Percentiles rank a stretch among this genome's conserved stretches.
These are phyloP conservation scores for Enteromius unitaeniatus DNA, from an alignment of 2,797 vertebrate genomes.

Conservation along the genomic window DNA sequence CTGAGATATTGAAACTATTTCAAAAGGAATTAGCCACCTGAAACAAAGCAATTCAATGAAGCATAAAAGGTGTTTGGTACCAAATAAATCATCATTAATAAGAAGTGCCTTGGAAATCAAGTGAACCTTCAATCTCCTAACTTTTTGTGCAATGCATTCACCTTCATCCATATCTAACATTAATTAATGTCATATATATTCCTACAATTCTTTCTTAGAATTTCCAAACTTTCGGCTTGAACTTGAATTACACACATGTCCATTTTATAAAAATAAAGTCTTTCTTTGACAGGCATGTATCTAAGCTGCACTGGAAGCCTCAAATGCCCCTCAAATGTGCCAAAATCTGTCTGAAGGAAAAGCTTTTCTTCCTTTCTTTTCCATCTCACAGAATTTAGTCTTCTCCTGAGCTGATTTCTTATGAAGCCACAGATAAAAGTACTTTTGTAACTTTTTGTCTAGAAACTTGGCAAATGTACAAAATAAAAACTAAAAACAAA, in stretches of 20 bases:
- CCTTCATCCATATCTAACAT: background rate
- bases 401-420: background rate
- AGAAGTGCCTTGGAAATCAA: background rate
- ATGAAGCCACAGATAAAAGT: background rate
- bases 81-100: background rate
- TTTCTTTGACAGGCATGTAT: background rate
- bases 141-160: background rate
- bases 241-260: background rate
- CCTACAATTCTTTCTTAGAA: background rate
- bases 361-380: background rate
- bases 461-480: background rate
- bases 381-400: background rate
- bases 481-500: too few relatives aligned
- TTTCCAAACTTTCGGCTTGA: background rate
- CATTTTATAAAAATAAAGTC: background rate
- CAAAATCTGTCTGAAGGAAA: background rate
- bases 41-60: background rate
- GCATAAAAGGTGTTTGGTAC: background rate
- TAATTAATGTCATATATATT: background rate
- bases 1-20: background rate
- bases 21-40: background rate
- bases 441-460: background rate
- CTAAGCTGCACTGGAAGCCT: background rate
- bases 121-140: background rate
- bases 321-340: background rate